A percentile compares a stretch with the other conserved stretches of the same genome.
phyloP scores from a whole-genome alignment of 2,113 vertebrate species.

The Trochalopteron elliotii region DNA sequence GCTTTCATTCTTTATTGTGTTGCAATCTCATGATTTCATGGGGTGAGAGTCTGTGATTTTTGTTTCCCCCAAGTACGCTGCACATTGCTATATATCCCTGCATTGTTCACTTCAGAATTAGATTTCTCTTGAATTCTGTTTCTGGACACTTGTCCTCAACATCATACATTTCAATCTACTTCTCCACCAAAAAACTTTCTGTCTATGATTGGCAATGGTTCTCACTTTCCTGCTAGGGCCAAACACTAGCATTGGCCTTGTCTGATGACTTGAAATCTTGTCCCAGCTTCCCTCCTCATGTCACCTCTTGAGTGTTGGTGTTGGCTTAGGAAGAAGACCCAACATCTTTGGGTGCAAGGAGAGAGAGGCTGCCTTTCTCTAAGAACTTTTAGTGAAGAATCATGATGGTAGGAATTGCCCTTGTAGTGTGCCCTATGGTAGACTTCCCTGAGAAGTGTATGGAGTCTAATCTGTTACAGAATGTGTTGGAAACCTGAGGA shows the following conservation, averaged over 20 bases:
- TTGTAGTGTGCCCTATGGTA: background rate
- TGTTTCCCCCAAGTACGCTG: background rate
- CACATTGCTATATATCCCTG: background rate
- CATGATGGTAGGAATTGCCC: background rate
- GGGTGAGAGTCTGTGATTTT: background rate
- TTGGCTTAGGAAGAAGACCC: background rate
- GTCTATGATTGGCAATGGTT: background rate
- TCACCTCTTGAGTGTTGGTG: background rate
- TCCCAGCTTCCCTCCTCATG: background rate
- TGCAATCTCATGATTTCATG: background rate
- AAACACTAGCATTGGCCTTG: background rate
- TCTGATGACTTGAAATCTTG: background rate
- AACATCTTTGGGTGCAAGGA: background rate
- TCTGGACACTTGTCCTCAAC: background rate
- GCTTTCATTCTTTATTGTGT: background rate
- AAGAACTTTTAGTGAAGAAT: background rate
- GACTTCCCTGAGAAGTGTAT: background rate
- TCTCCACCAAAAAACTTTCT: background rate
- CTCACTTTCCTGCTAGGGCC: background rate
- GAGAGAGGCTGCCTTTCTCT: background rate
- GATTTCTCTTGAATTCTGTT: background rate
- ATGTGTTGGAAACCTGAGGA: background rate
- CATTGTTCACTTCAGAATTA: background rate
- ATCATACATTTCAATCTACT: background rate
- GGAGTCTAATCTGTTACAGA: background rate